Conservation (phyloP, 2,113 vertebrate genomes). For the Plestiodon gilberti region DNA sequence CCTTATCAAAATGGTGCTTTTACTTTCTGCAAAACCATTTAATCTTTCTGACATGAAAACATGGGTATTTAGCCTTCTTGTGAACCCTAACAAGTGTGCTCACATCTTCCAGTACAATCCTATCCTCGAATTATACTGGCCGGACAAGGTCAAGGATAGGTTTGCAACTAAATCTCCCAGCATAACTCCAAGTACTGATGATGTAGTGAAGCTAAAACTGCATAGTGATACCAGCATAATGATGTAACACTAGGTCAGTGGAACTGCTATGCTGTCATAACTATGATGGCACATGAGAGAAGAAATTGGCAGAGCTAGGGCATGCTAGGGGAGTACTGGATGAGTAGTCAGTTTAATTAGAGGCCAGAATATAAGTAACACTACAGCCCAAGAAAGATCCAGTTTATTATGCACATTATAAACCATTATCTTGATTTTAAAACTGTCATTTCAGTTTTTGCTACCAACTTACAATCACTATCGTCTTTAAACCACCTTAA, state of each 20-base stretch:
- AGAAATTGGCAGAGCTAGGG: background rate
- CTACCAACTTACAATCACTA: too few species aligned
- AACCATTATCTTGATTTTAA: too few species aligned
- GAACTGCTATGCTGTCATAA: background rate
- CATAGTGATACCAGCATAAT: background rate
- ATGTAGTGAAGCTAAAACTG: background rate
- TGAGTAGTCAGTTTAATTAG: too few species aligned
- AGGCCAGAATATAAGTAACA: too few species aligned
- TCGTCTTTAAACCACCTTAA: too few species aligned
- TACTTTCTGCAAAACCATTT: background rate
- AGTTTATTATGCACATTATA: too few species aligned
- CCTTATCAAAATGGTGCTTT: background rate
- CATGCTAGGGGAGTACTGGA: too few species aligned
- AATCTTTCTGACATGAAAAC: conserved; percentile 5
- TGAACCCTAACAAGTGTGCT: conserved; percentile 2
- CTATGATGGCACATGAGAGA: background rate
- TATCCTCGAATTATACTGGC: background rate
- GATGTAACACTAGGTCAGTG: background rate
- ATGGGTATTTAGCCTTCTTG: conserved; percentile 7
- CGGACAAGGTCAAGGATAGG: background rate
- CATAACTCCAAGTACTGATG: background rate
- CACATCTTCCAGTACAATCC: background rate
- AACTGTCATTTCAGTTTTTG: too few species aligned
- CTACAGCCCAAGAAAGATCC: too few species aligned
- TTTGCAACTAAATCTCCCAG: background rate